A percentile compares a stretch with the other conserved stretches of the same genome.
phyloP scores from a whole-genome alignment of 2,888 invertebrate species.

The Megaustenia siamemsis region DNA sequence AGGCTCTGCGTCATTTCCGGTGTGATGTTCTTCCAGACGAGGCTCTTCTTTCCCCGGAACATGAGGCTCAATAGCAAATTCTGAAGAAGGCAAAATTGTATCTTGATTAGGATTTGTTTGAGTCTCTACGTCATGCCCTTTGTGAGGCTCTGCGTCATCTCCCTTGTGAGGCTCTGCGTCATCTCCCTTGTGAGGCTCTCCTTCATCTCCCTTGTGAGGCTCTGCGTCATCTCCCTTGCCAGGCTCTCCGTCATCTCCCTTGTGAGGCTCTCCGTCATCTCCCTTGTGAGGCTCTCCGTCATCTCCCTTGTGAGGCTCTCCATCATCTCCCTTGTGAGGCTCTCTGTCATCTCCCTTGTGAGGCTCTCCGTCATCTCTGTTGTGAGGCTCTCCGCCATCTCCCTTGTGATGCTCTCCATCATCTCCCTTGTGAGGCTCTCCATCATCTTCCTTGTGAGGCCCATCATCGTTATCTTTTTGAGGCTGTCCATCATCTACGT shows the following conservation, averaged over 20 bases:
- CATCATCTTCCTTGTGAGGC: not conserved
- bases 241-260: not conserved
- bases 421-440: not conserved
- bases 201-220: not conserved
- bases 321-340: not conserved
- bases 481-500: not conserved
- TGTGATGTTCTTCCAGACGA: not conserved
- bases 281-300: not conserved
- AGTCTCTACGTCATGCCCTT: not conserved
- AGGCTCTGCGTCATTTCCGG: not conserved
- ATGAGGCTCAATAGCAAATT: no score
- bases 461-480: not conserved
- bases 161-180: not conserved
- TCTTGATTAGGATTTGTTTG: no score
- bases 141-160: not conserved
- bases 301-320: not conserved
- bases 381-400: not conserved
- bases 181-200: not conserved
- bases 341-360: not conserved
- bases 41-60: not conserved
- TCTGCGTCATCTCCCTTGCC: not conserved
- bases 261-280: not conserved
- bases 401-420: not conserved
- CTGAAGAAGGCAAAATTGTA: no score
- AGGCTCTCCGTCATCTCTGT: not conserved